Percentiles rank a stretch among this genome's conserved stretches.
Evolutionary conservation across 1,140 invertebrate species (phyloP).

Genomic region (Cotesia typhae): DNA sequence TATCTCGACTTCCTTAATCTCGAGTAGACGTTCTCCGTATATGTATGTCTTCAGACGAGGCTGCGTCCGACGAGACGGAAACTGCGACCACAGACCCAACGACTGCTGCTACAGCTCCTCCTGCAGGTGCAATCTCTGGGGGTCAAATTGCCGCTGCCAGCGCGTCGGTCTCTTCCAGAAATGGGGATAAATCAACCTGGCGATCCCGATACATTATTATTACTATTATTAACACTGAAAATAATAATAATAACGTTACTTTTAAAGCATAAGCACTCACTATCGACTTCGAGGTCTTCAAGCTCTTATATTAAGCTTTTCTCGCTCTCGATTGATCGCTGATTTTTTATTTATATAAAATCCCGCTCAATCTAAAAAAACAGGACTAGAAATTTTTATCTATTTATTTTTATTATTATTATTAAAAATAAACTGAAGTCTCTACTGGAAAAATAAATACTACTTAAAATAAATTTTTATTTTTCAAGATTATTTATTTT

Average conservation of each 20-base stretch:
- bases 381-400: no score
- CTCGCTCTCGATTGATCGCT: neutral
- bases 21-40: slow-evolving; percentile 82
- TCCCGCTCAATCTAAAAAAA: no score
- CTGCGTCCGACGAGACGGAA: slow-evolving; percentile 80
- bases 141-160: slow-evolving; percentile 88
- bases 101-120: slow-evolving; percentile 88
- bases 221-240: neutral
- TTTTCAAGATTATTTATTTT: no score
- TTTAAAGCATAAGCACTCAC: no score
- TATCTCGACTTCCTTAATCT: slow-evolving; percentile 64
- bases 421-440: no score
- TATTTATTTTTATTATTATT: no score
- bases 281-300: slow-evolving; percentile 8
- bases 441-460: no score
- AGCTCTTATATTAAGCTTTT: slow-evolving; percentile 9
- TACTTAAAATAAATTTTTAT: no score
- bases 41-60: slow-evolving; percentile 88
- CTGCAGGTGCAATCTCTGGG: slow-evolving; percentile 91
- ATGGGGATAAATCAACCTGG: slow-evolving; percentile 74
- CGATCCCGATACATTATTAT: neutral
- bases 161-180: slow-evolving; percentile 90
- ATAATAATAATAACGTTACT: no score
- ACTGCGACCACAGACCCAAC: slow-evolving; percentile 84
- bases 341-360: slow-evolving; percentile 20